Base-by-base conservation (phyloP, 2,113 vertebrate species). In the Microtus ochrogaster region DNA sequence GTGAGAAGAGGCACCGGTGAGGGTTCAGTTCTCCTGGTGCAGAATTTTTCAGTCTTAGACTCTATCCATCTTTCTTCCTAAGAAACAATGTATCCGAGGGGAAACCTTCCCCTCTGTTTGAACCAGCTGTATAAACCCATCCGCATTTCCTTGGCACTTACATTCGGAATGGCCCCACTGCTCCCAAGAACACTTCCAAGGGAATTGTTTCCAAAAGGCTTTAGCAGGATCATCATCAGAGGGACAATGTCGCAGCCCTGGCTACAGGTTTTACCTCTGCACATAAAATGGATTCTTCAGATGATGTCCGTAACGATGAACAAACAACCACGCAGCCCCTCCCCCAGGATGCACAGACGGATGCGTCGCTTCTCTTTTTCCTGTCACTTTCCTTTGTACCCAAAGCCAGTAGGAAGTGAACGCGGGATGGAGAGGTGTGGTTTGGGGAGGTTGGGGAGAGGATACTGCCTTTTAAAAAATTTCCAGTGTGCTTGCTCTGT, bases 381-480 rank as follows among this genome's bases (percentile, higher is more conserved):
- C 58, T 49, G 90, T 28, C 10, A 24, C 79, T 49, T 92, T 95
- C 65, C 77, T 97, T 30, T 91, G 72, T 76, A 55, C 39, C 89
- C 83, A 39, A 13, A 78, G 24, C 24, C 58, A 78, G 26, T 30
- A 39, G 68, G 61, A 73, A 88, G 17, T 47, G n/a, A 90, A 55
- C 11, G 21, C 65, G 36, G 36, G 33, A 24, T 17, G 81, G 21
- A 8, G 22, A 22, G 10, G 22, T 52, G 24, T 33, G 79, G 63
- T 58, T 95, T 6, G 41, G 55, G 52, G 28, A 13, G 47, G 19
- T 22, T n/a, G 17, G 26, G 24, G 33, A 49, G 0, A 81, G 12
- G 22, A 9, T 36, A 26, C 26, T 94, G 36, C 22, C 12, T 72
- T 73, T 39, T 39, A n/a, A 36, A 72, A 91, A 41, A 44, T 78